Conservation (phyloP, 2,888 invertebrate genomes). For the Drepanosiphum platanoidis region DNA sequence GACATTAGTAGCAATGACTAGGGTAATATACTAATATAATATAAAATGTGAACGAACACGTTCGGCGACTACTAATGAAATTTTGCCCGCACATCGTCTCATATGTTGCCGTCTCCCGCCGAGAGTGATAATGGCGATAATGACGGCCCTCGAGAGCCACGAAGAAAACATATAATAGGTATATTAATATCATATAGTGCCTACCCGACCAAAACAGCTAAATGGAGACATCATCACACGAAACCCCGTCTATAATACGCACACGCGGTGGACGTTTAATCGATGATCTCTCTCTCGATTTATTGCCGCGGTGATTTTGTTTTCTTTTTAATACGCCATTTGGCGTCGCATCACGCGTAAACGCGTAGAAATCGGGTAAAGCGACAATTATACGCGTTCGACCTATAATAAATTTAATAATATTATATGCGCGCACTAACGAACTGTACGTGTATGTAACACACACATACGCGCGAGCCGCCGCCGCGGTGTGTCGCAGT, state of each 20-base stretch:
- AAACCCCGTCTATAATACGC: neutral
- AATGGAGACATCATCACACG: conserved; percentile 1
- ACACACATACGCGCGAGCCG: neutral
- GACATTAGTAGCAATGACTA: conserved; percentile 41
- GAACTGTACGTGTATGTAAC: neutral
- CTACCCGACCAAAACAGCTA: no score
- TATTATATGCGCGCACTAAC: neutral
- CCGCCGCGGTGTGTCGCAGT: neutral
- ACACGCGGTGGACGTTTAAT: neutral
- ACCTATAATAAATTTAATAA: neutral
- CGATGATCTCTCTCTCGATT: neutral
- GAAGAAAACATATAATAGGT: neutral
- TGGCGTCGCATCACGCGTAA: neutral
- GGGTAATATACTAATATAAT: no score
- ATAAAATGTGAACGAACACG: conserved; percentile 25
- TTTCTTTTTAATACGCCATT: neutral
- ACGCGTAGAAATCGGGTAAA: neutral
- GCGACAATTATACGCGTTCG: neutral
- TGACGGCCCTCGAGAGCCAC: neutral
- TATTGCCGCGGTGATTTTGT: neutral
- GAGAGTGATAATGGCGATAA: neutral
- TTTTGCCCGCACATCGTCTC: neutral
- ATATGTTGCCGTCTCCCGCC: neutral
- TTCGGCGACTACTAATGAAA: conserved; percentile 4
- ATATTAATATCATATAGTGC: neutral